Evolutionary conservation across 1,140 invertebrate genomes (phyloP).

Genomic region (Mycetomoellerius zeteki): DNA sequence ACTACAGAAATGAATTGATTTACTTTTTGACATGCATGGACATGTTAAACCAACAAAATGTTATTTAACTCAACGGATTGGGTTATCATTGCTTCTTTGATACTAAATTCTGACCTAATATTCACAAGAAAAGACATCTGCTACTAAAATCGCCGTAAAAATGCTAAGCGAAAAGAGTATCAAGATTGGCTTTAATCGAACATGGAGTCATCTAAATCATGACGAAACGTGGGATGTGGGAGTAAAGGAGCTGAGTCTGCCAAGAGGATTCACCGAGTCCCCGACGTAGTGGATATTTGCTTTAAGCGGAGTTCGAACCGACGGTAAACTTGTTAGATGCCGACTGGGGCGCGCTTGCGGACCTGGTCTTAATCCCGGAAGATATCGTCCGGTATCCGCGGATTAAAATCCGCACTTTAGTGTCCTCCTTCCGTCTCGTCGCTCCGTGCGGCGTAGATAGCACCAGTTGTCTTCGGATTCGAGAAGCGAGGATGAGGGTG

Average conservation of each 20-base stretch:
- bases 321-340: constrained; percentile 77
- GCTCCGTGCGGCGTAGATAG: constrained; percentile 48
- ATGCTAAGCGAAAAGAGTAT: background rate
- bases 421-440: constrained; percentile 16
- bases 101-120: no score
- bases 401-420: constrained; percentile 77
- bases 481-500: background rate
- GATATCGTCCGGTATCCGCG: constrained; percentile 77
- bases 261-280: constrained; percentile 43
- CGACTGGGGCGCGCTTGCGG: constrained; percentile 57
- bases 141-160: background rate
- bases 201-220: constrained; percentile 55
- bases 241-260: constrained; percentile 50
- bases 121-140: background rate
- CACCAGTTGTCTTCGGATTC: constrained; percentile 62
- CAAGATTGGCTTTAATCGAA: constrained; percentile 49
- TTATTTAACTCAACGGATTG: no score
- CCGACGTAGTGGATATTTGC: constrained; percentile 70
- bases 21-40: no score
- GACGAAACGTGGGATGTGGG: background rate
- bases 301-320: constrained; percentile 75
- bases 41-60: no score
- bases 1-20: no score
- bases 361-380: constrained; percentile 73
- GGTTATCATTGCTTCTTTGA: no score